Conservation (phyloP, 64 coral and sea anemone genomes). For the Pocillopora damicornis region DNA sequence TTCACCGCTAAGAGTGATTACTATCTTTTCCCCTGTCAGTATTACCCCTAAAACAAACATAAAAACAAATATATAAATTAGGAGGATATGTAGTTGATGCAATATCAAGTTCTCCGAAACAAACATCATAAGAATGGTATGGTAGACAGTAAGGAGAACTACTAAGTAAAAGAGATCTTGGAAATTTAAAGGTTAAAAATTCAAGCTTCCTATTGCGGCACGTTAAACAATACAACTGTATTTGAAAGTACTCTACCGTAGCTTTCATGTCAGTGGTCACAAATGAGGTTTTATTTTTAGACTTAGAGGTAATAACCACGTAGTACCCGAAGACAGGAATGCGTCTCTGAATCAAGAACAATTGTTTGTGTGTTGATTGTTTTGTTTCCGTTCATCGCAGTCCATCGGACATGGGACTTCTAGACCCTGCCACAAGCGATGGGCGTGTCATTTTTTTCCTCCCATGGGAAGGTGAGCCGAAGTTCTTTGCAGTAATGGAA, state of each 20-base stretch:
- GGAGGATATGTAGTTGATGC: no score
- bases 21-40: no score
- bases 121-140: no score
- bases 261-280: neutral
- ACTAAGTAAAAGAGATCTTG: no score
- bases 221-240: neutral
- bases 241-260: neutral
- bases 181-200: neutral
- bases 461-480: slow-evolving; percentile 87
- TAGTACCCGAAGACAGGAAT: no score
- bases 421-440: slow-evolving; percentile 96
- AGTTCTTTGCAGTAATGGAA: neutral
- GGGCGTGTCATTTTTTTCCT: slow-evolving; percentile 95
- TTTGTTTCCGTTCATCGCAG: slow-evolving; percentile 42
- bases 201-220: neutral
- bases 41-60: no score
- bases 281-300: neutral
- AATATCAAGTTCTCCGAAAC: no score
- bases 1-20: no score
- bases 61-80: no score
- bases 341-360: no score
- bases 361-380: no score
- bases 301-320: neutral
- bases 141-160: no score
- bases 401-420: slow-evolving; percentile 80